phyloP scores from a whole-genome alignment of 1,140 invertebrate genomes.

The Calliphora vicina region DNA sequence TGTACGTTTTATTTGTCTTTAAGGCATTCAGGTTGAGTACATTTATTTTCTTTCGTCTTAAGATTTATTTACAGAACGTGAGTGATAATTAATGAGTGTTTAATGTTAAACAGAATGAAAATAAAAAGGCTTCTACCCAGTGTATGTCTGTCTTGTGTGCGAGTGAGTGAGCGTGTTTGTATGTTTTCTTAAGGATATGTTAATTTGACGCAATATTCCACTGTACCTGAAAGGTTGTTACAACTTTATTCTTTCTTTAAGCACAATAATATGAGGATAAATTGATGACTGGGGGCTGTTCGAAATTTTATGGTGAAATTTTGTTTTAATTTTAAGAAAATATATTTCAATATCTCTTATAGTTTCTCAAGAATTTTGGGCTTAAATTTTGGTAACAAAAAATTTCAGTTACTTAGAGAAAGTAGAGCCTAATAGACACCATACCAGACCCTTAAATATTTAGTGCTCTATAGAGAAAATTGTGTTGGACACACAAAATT shows the following conservation, averaged over 20 bases:
- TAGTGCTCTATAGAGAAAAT: no score
- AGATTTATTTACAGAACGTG: slow-evolving; percentile 32
- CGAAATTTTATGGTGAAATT: no score
- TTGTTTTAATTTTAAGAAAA: no score
- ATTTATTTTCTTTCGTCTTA: slow-evolving; percentile 10
- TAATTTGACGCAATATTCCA: background rate
- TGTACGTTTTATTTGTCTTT: background rate
- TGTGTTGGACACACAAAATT: no score
- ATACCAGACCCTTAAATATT: no score
- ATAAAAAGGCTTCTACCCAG: background rate
- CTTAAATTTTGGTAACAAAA: no score
- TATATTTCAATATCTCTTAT: no score
- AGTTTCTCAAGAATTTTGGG: no score
- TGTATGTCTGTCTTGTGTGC: background rate
- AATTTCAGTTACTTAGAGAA: no score
- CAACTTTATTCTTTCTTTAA: background rate
- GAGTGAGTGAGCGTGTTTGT: background rate
- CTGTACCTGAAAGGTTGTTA: background rate
- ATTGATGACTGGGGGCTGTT: background rate
- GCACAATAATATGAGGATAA: background rate
- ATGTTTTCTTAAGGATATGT: background rate
- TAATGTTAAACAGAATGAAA: slow-evolving; percentile 8
- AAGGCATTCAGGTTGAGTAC: background rate
- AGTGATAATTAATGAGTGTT: slow-evolving; percentile 32
- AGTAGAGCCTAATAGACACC: no score